Base-by-base conservation (phyloP, 2,113 vertebrate genomes). In the Cyprinodon tularosa region DNA sequence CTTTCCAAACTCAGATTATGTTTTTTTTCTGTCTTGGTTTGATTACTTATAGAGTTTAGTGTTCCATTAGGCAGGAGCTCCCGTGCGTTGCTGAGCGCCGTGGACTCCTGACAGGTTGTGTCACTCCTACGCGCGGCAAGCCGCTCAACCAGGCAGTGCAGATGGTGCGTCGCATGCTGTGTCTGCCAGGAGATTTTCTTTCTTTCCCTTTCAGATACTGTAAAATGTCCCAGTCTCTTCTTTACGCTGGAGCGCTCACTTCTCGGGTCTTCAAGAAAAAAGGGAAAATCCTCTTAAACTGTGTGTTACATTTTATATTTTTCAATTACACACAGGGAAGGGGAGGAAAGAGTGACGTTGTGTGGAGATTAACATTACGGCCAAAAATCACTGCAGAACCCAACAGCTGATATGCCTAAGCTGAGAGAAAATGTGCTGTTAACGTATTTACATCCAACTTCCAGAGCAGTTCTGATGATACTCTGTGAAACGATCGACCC, bases 401-500 rank as follows among this genome's bases (percentile, higher is more conserved):
- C 74, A 86, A 72, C 53, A 82, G 82, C 90, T 89, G 84, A 90
- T 20, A 92, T 94, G 92, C 94, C 95, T 94, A 92, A 93, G 94
- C 92, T 74, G 81, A 78, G 61, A 82, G 93, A 92, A 94, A 93
- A 72, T 42, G 80, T 71, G 69, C 74, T 62, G 72, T 76, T 66
- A 82, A 76, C 66, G 66, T 81, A 83, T 80, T 80, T 86, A 90
- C 89, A 84, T 72, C 62, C 75, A 47, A 62, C 77, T 13, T 69
- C 64, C 68, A 61, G 22, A 59, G 59, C 45, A 8, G 50, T 14
- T 57, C 29, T 10, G 50, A 57, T 2, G 50, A 2, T 1, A 7
- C 14, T 4, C 45, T 22, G 6, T 48, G 17, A 20, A 68, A 17
- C 42, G 64, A 48, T 17, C 29, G n/a, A 69, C 47, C 48, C 67